Base-by-base conservation (phyloP, 2,888 invertebrate species). In the Himalopsyche japonica region DNA sequence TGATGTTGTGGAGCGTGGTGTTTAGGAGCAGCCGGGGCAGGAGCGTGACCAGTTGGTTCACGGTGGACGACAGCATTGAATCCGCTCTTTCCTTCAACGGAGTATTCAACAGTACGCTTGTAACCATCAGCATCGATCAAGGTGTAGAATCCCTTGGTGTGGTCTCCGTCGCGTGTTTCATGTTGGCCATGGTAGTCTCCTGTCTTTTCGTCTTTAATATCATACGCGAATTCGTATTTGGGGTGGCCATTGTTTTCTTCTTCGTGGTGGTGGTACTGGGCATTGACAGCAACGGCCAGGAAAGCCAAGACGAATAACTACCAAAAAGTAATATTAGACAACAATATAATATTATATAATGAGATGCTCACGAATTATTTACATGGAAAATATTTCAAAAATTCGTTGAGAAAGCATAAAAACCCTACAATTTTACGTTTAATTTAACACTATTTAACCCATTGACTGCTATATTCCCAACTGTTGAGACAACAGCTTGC, bases 141-240 rank as follows among this genome's bases (percentile, higher is more conserved):
- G 8, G 91, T 89, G 89, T 93, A 93, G 18, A 93, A 93, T 4
- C 93, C 93, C 48, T 93, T 92, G 82, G 93, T 93, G 3, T 93
- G 89, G 88, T 93, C 93, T 0, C 93, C 93, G 87, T 92, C 92
- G 82, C 93, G 91, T 24, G 91, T 90, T 88, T 93, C 93, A 85
- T 92, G 91, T 89, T 93, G 93, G 79, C 92, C 93, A 87, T 93
- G 93, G 89, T 91, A 92, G 90, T 94, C 94, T 30, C 94, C 93
- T 34, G 93, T 93, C 83, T 93, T 90, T 5, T 92, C 89, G 88
- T 94, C 94, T 87, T 93, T 92, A 0, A 94, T 93, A 88, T 93
- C 93, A 88, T 94, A 94, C 4, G 92, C 93, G 89, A 91, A 94
- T 6, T 93, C 92, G 89, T 94, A 94, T 87, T 93, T 93, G 0